Evolutionary conservation across 2,113 vertebrate genomes (phyloP).

Genomic region (Engystomops pustulosus): DNA sequence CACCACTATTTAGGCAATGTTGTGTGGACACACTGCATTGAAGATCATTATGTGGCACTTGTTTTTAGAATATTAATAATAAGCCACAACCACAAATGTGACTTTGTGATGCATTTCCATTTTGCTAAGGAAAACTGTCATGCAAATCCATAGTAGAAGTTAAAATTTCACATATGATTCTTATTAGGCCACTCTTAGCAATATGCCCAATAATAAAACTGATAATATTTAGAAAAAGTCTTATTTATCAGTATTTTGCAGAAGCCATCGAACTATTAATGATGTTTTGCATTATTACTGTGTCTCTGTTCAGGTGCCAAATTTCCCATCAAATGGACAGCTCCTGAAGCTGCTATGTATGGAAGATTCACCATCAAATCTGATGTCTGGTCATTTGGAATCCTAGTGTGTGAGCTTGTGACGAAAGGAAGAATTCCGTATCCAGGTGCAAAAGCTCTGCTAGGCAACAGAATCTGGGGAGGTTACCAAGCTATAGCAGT

Average conservation of each 20-base stretch:
- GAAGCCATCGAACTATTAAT: background rate
- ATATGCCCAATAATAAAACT: too few species aligned
- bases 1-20: background rate
- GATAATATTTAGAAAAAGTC: too few species aligned
- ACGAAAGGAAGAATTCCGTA: conserved; percentile 97
- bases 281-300: background rate
- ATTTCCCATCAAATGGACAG: conserved; percentile 98
- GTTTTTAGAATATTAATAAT: too few species aligned
- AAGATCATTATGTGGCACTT: too few species aligned
- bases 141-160: too few species aligned
- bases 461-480: conserved; percentile 38
- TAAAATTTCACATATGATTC: too few species aligned
- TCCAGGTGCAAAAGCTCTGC: conserved; percentile 82
- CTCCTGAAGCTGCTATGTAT: conserved; percentile 92
- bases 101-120: too few species aligned
- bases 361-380: conserved; percentile 97
- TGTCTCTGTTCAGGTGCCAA: conserved; percentile 83
- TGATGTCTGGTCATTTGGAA: conserved; percentile 97
- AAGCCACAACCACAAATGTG: too few species aligned
- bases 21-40: too few species aligned
- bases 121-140: too few species aligned
- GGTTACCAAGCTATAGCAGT: background rate
- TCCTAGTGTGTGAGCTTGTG: conserved; percentile 93
- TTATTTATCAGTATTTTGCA: too few species aligned
- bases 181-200: too few species aligned